Conservation (phyloP, 1,140 invertebrate species). For the Tetramorium parvispinum region DNA sequence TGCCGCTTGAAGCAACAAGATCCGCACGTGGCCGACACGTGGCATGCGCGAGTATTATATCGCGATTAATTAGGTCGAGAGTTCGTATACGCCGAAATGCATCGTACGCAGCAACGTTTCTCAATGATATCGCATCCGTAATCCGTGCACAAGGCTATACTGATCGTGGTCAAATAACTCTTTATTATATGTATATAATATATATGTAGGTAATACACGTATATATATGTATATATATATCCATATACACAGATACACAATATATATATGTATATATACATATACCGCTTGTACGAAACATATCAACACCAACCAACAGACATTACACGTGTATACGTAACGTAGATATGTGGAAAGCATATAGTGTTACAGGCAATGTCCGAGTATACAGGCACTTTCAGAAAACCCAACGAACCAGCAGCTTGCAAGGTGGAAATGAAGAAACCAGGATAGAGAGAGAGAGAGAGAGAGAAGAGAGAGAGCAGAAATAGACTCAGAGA, state of each 20-base stretch:
- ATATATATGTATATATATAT: slow-evolving; percentile 44
- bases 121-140: slow-evolving; percentile 61
- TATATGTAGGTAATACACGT: slow-evolving; percentile 30
- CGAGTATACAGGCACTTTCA: slow-evolving; percentile 72
- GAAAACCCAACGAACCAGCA: slow-evolving; percentile 73
- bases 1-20: not conserved
- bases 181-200: slow-evolving; percentile 49
- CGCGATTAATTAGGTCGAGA: slow-evolving; percentile 25
- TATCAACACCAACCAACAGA: slow-evolving; percentile 76
- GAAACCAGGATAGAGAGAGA: slow-evolving; percentile 60
- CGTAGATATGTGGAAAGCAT: slow-evolving; percentile 74
- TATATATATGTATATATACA: slow-evolving; percentile 55
- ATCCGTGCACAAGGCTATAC: slow-evolving; percentile 60
- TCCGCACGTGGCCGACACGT: slow-evolving; percentile 15
- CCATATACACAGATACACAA: slow-evolving; percentile 36
- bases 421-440: slow-evolving; percentile 71
- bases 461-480: slow-evolving; percentile 17
- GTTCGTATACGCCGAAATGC: slow-evolving; percentile 8
- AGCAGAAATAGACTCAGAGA: not conserved
- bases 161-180: slow-evolving; percentile 31
- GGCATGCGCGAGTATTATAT: slow-evolving; percentile 38
- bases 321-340: slow-evolving; percentile 78
- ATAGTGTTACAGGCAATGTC: slow-evolving; percentile 76
- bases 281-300: slow-evolving; percentile 70
- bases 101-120: slow-evolving; percentile 48